Conservation (phyloP, 2,888 invertebrate genomes). For the Phyto melanocephala region DNA sequence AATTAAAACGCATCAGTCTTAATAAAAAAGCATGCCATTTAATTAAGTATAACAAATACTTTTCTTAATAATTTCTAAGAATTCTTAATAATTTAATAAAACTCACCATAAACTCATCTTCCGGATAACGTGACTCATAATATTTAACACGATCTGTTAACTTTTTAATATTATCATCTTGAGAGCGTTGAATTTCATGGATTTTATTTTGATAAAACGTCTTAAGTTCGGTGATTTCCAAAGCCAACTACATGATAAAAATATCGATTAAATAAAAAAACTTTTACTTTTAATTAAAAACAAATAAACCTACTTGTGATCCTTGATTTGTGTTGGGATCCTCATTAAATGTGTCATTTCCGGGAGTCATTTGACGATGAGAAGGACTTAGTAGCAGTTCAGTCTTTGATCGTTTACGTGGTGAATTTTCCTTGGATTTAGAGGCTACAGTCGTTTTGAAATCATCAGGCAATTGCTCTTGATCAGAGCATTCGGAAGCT, state of each 20-base stretch:
- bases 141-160: slow-evolving; percentile 74
- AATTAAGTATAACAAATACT: background rate
- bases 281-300: background rate
- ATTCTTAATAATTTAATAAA: background rate
- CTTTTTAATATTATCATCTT: slow-evolving; percentile 73
- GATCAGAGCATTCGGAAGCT: slow-evolving; percentile 75
- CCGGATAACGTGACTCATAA: slow-evolving; percentile 75
- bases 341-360: slow-evolving; percentile 69
- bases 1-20: slow-evolving; percentile 40
- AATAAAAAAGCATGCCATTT: slow-evolving; percentile 46
- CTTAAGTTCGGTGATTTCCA: slow-evolving; percentile 74
- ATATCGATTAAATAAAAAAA: background rate
- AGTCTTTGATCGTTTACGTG: slow-evolving; percentile 75
- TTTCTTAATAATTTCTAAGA: too few species aligned
- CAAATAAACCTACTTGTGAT: slow-evolving; percentile 61
- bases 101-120: slow-evolving; percentile 78
- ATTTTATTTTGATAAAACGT: slow-evolving; percentile 77
- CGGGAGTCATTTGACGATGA: slow-evolving; percentile 78
- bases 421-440: slow-evolving; percentile 72
- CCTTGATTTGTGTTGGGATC: slow-evolving; percentile 48
- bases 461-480: slow-evolving; percentile 75
- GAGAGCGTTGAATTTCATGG: slow-evolving; percentile 73
- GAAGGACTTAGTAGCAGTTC: slow-evolving; percentile 77
- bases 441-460: slow-evolving; percentile 42
- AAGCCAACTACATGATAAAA: slow-evolving; percentile 67